phyloP scores from a whole-genome alignment of 2,113 vertebrate species.

The Prunella himalayana region DNA sequence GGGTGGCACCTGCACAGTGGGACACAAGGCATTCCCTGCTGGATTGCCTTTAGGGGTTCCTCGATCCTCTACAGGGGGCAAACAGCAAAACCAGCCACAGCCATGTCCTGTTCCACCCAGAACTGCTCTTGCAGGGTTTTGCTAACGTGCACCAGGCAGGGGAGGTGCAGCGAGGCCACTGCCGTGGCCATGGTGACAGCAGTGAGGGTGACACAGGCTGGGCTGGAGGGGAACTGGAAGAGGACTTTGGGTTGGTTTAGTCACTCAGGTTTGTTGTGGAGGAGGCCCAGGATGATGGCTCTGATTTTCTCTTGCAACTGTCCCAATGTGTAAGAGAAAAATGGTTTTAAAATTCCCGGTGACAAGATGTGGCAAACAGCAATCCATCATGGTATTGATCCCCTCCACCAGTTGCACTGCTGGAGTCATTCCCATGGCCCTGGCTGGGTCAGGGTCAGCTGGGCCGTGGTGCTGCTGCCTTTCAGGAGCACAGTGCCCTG shows the following conservation, averaged over 20 bases:
- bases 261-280: neutral
- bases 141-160: neutral
- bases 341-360: neutral
- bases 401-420: neutral
- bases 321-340: neutral
- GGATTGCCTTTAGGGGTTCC: rapidly evolving
- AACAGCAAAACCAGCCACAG: neutral
- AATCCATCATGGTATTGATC: neutral
- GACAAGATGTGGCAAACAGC: neutral
- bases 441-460: neutral
- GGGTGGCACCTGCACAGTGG: rapidly evolving
- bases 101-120: rapidly evolving
- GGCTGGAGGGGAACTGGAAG: neutral
- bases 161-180: neutral
- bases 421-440: neutral
- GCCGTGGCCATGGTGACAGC: neutral
- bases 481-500: neutral
- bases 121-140: neutral
- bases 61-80: rapidly evolving
- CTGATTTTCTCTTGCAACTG: neutral
- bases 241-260: neutral
- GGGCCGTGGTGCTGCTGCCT: rapidly evolving
- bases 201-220: neutral
- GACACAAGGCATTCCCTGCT: neutral
- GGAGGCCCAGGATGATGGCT: neutral